Evolutionary conservation across 2,888 invertebrate genomes (phyloP), one percentile per base, ranked within the genome.

Genomic region (Tortricodes alternella): DNA sequence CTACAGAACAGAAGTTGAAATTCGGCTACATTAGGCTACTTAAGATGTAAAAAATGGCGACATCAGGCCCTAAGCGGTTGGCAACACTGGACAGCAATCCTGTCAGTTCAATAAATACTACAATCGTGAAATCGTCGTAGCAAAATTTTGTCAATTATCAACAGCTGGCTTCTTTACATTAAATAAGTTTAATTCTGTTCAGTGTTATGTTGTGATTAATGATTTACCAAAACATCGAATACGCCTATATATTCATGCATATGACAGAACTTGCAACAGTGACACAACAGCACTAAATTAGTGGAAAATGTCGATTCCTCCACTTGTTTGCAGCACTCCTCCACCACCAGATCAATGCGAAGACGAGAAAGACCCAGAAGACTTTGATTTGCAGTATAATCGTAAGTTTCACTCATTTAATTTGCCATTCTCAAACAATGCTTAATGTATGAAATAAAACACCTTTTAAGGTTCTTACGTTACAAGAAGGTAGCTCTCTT

Each of bases 281-380:
- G 65, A 60, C 53, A 60, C 27, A 16, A 38, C 11, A 18, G 18
- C 32, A 59, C 65, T 63, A 68, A 65, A 60, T 62, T 68, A 60
- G 62, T 63, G 58, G 64, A 87, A 70, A 70, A 93, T 93, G 93
- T 92, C 93, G 73, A 92, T 94, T 77, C 94, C 94, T 78, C 94
- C 94, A 61, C 86, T 94, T 66, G 92, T 94, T 68, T 93, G 93
- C 68, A 92, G 92, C 58, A 93, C 93, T 68, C 94, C 94, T 69
- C 94, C 94, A 61, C 94, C 94, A 58, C 89, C 93, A 58, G 93
- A 93, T 64, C 93, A 92, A 70, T 93, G 92, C 61, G 93, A 93
- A 53, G 93, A 93, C 59, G 93, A 93, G 59, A 93, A 93, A 74
- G 93, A 93, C 57, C 77, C 75, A 52, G 89, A 85, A 63, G 90